These are phyloP conservation scores for Ooceraea biroi DNA, from an alignment of 1,140 invertebrate species.

Conservation along the genomic window DNA sequence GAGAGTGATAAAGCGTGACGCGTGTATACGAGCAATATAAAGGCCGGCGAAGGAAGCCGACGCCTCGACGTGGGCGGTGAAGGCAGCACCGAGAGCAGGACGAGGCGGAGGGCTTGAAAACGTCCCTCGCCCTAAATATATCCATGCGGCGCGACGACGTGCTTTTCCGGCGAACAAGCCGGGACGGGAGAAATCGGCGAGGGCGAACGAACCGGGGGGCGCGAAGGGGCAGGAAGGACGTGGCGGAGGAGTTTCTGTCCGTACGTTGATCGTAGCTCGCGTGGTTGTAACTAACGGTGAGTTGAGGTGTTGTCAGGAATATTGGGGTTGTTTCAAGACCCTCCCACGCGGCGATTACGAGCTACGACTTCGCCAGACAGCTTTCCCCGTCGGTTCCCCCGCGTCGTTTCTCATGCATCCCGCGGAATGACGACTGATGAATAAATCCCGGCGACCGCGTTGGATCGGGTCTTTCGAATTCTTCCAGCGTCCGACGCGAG, in stretches of 20 bases:
- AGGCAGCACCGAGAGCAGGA: constrained; percentile 61
- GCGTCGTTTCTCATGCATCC: background rate
- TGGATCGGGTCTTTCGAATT: background rate
- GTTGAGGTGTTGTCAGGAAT: constrained; percentile 49
- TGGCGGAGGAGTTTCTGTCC: constrained; percentile 51
- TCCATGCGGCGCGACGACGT: constrained; percentile 78
- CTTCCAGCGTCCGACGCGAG: background rate
- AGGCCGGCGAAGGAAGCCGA: constrained; percentile 67
- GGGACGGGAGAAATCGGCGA: constrained; percentile 60
- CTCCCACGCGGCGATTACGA: constrained; percentile 56
- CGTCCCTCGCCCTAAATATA: constrained; percentile 76
- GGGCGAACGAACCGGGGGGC: background rate
- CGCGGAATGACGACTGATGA: constrained; percentile 5
- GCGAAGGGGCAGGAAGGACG: background rate
- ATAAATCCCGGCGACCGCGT: background rate
- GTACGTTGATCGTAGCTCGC: constrained; percentile 44
- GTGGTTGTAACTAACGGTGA: constrained; percentile 42
- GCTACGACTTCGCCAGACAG: constrained; percentile 39
- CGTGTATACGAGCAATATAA: constrained; percentile 79
- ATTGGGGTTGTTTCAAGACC: constrained; percentile 46
- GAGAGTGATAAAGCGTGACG: constrained; percentile 83
- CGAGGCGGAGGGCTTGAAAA: constrained; percentile 49
- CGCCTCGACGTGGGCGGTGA: constrained; percentile 54
- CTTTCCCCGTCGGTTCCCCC: constrained; percentile 21
- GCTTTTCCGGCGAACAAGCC: constrained; percentile 79